phyloP scores from a whole-genome alignment of 1,140 invertebrate species.

The Dolichoris vasculosae region DNA sequence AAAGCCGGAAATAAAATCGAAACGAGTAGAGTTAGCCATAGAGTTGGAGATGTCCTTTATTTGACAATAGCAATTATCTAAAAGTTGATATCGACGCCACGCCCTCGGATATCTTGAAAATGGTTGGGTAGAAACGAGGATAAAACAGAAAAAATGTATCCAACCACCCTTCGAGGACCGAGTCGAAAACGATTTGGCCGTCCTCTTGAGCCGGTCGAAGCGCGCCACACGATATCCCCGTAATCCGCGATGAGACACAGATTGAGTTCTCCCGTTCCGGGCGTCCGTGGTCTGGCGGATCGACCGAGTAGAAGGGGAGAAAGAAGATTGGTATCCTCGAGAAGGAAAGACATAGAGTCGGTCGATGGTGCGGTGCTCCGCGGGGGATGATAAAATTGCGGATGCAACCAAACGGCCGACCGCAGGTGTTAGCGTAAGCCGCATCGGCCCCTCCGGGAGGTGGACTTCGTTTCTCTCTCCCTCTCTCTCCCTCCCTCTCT shows the following conservation, averaged over 20 bases:
- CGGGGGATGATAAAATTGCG: slow-evolving; percentile 72
- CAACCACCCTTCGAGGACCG: neutral
- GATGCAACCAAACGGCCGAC: slow-evolving; percentile 57
- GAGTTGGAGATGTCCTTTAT: too few species aligned
- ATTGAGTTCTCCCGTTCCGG: slow-evolving; percentile 66
- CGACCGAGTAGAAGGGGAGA: slow-evolving; percentile 31
- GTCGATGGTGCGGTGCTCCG: slow-evolving; percentile 42
- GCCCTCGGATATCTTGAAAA: neutral
- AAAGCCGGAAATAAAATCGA: too few species aligned
- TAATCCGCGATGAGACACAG: slow-evolving; percentile 74
- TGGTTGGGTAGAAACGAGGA: neutral
- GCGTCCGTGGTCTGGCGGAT: neutral
- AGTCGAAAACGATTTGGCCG: slow-evolving; percentile 31
- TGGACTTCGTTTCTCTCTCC: neutral
- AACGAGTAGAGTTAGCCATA: too few species aligned
- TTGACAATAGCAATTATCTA: too few species aligned
- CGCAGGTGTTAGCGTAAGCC: slow-evolving; percentile 69
- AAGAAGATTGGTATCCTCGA: slow-evolving; percentile 71
- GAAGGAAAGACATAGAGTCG: slow-evolving; percentile 21
- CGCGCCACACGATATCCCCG: slow-evolving; percentile 64
- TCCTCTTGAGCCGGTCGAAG: slow-evolving; percentile 21
- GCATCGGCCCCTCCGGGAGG: slow-evolving; percentile 57
- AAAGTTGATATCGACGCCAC: neutral
- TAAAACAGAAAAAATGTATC: neutral
- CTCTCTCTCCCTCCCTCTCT: neutral